phyloP scores from a whole-genome alignment of 2,113 vertebrate genomes.

The Noctilio leporinus region DNA sequence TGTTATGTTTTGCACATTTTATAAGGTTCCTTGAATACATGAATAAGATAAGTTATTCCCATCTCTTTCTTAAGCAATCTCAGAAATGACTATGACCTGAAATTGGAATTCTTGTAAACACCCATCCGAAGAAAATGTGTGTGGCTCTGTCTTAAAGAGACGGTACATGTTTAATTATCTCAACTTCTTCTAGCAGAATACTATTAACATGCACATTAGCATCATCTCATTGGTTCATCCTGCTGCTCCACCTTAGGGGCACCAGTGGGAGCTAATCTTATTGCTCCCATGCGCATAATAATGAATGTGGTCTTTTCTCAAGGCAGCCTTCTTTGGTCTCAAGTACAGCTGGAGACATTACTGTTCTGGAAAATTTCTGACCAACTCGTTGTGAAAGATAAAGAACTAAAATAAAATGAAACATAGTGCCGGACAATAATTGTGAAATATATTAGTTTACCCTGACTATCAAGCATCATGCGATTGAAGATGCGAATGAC shows the following conservation, averaged over 20 bases:
- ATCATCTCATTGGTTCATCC: conserved; percentile 85
- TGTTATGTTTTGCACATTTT: conserved; percentile 86
- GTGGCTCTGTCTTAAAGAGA: conserved; percentile 85
- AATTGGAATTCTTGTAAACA: conserved; percentile 89
- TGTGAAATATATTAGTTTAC: conserved; percentile 55
- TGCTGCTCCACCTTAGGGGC: conserved; percentile 86
- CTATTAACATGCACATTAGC: conserved; percentile 87
- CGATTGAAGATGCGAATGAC: conserved; percentile 66
- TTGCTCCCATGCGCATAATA: conserved; percentile 88
- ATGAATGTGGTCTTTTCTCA: conserved; percentile 85
- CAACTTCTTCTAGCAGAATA: conserved; percentile 85
- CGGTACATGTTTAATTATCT: conserved; percentile 87
- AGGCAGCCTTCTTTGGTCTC: conserved; percentile 80
- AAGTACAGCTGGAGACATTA: conserved; percentile 78
- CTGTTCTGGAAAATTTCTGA: conserved; percentile 75
- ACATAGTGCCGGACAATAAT: conserved; percentile 63
- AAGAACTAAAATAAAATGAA: conserved; percentile 76
- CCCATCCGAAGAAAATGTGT: conserved; percentile 85
- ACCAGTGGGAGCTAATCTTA: conserved; percentile 86
- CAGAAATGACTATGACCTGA: conserved; percentile 86
- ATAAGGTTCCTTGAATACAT: conserved; percentile 87
- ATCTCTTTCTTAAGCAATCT: conserved; percentile 85
- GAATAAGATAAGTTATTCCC: conserved; percentile 85
- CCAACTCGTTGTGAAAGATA: conserved; percentile 72
- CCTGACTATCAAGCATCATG: conserved; percentile 65